phyloP scores from a whole-genome alignment of 2,888 invertebrate species.

The Odontomyia ornata region DNA sequence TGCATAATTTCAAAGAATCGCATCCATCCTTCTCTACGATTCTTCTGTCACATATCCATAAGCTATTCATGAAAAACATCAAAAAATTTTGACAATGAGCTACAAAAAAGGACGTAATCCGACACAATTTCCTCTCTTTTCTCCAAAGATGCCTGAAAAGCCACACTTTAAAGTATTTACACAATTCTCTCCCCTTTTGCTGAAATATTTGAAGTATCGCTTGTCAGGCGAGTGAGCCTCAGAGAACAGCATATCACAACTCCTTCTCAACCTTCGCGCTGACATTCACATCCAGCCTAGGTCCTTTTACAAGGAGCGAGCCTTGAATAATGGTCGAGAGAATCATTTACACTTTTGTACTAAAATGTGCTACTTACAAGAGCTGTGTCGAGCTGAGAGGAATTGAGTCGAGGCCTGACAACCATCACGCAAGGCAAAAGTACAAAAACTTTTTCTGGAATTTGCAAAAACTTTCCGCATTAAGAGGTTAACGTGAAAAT shows the following conservation, averaged over 20 bases:
- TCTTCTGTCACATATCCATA: no score
- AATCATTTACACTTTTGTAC: not conserved
- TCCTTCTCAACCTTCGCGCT: not conserved
- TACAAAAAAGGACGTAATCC: not conserved
- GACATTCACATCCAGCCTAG: not conserved
- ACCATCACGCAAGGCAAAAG: conserved; percentile 25
- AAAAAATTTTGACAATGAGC: no score
- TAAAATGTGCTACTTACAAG: not conserved
- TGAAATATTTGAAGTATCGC: no score
- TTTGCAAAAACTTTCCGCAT: conserved; percentile 25
- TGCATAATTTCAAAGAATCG: no score
- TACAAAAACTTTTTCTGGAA: conserved; percentile 31
- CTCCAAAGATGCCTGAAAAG: not conserved
- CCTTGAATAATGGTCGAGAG: not conserved
- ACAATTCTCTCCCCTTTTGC: no score
- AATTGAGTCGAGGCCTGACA: not conserved
- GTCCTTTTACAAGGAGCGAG: not conserved
- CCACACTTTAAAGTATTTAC: not conserved
- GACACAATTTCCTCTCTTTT: not conserved
- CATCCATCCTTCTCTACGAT: no score
- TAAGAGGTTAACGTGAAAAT: conserved; percentile 30
- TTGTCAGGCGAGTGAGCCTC: no score
- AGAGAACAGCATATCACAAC: no score
- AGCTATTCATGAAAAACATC: no score
- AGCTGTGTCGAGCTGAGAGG: not conserved